Evolutionary conservation across 2,797 vertebrate genomes (phyloP).

Genomic region (Mareca penelope): DNA sequence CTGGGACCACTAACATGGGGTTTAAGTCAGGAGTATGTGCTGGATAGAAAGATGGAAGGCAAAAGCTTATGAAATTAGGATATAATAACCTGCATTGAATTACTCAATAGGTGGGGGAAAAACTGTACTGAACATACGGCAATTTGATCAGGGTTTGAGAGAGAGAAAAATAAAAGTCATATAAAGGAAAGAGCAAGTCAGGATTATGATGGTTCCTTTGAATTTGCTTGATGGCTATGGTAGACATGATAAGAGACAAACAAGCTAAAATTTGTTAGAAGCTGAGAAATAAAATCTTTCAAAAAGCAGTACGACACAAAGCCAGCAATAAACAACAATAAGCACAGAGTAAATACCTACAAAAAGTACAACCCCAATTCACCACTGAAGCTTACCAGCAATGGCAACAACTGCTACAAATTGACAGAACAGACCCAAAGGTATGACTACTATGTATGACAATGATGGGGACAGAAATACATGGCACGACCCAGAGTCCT

Average conservation of each 20-base stretch:
- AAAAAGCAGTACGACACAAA: too few relatives aligned
- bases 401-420: too few relatives aligned
- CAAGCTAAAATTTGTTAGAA: too few relatives aligned
- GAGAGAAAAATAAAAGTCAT: not conserved
- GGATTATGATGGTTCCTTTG: not conserved
- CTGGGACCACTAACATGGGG: not conserved
- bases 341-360: too few relatives aligned
- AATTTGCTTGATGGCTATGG: not conserved
- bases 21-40: not conserved
- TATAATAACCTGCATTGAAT: not conserved
- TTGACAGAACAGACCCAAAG: not conserved
- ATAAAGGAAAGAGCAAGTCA: not conserved
- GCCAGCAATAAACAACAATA: too few relatives aligned
- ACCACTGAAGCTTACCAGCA: too few relatives aligned
- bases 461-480: not conserved
- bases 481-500: not conserved
- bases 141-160: not conserved
- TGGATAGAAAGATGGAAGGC: not conserved
- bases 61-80: not conserved
- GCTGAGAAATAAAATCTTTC: too few relatives aligned
- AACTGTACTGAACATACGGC: not conserved
- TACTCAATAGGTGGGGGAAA: not conserved
- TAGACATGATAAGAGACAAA: too few relatives aligned
- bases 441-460: not conserved
- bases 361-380: too few relatives aligned